Percentiles rank a stretch among this genome's conserved stretches.
These are phyloP conservation scores for Caenorhabditis elegans DNA, from an alignment of 1,140 invertebrate genomes.

Conservation along the genomic window DNA sequence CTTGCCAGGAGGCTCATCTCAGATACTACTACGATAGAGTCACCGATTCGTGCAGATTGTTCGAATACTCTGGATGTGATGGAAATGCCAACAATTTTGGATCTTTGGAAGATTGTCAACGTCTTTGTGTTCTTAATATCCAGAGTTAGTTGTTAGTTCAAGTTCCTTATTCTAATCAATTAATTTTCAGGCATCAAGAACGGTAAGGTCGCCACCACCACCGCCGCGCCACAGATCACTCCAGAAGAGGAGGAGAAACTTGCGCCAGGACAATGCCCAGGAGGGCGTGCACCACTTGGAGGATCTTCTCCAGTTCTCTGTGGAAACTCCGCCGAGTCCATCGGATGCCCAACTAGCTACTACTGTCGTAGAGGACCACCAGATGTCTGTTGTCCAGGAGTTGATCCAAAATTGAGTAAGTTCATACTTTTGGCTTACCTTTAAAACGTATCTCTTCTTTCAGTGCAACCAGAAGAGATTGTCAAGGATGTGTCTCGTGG, in stretches of 20 bases:
- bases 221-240: constrained; percentile 40
- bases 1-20: constrained; percentile 53
- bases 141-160: background rate
- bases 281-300: constrained; percentile 56
- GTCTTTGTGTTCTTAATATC: constrained; percentile 71
- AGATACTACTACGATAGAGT: constrained; percentile 62
- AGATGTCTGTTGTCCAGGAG: constrained; percentile 62
- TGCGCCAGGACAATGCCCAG: constrained; percentile 58
- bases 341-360: constrained; percentile 62
- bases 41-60: constrained; percentile 59
- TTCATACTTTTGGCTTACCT: no score
- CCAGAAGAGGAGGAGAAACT: constrained; percentile 33
- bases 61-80: constrained; percentile 63
- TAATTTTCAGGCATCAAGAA: constrained; percentile 42
- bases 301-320: constrained; percentile 63
- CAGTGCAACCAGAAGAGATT: constrained; percentile 22
- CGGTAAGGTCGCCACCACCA: constrained; percentile 47
- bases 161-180: background rate
- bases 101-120: constrained; percentile 76
- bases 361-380: constrained; percentile 62
- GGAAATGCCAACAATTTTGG: constrained; percentile 67
- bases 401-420: constrained; percentile 14
- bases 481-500: background rate
- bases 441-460: background rate
- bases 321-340: constrained; percentile 63